Base-by-base conservation (phyloP, 1,140 invertebrate species). In the Drosophila lini region DNA sequence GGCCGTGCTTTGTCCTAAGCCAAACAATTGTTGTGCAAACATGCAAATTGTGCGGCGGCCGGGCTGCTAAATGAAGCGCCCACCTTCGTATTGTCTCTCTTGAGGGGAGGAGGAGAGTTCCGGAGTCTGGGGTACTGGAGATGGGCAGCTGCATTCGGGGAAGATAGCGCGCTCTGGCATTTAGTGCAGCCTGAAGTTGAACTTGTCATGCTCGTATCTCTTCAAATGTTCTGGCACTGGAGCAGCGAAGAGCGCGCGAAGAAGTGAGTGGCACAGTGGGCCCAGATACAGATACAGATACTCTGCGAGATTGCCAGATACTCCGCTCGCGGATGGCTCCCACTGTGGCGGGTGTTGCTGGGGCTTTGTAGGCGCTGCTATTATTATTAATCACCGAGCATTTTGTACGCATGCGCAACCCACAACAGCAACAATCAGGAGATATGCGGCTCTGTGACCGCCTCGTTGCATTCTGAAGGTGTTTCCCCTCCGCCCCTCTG, bases 381-480 rank as follows among this genome's bases (percentile, higher is more conserved):
- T 90, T 90, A 90, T 90, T 90, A 90, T 90, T 90, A 90, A 90
- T 90, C 86, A 90, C 86, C 79, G 50, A 91, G 86, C 86, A 88
- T 90, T 90, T 90, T 90, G 86, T 90, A 90, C 84, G 84, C 83
- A 89, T 84, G 84, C 85, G 80, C 84, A 89, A 52, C 77, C 82
- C 68, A 60, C 61, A 81, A 81, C 57, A 77, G 56, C 58, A 85
- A 65, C 58, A 78, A 74, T 59, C 78, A 83, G 44, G 55, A 75
- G 62, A 74, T 75, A 86, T 85, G 78, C 68, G 75, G 70, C 61
- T 74, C 67, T 70, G 80, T 83, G 83, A 83, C 80, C 84, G 84
- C 83, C 83, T 88, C 84, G 84, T 67, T 88, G 84, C 80, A 89
- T 89, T 88, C 84, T 88, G 80, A 84, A 89, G 84, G 84, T 89